A percentile compares a stretch with the other conserved stretches of the same genome.
Evolutionary conservation across 2,888 invertebrate species (phyloP).

Genomic region (Conops quadrifasciatus): DNA sequence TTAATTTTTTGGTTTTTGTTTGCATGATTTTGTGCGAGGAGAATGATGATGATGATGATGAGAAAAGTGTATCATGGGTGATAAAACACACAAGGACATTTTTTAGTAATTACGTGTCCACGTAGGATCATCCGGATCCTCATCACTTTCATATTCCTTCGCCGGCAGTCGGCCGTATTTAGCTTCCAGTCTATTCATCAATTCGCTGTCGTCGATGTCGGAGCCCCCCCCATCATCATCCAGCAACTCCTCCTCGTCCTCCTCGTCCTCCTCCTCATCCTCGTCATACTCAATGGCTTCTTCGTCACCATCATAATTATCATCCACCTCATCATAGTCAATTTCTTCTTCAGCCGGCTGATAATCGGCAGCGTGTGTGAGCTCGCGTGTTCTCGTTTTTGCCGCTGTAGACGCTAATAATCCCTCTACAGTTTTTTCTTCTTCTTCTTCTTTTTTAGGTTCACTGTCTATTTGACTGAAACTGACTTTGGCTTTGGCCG

Average conservation of each 20-base stretch:
- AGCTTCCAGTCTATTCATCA: slow-evolving; percentile 75
- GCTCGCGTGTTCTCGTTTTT: slow-evolving; percentile 37
- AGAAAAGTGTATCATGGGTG: neutral
- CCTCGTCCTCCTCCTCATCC: slow-evolving; percentile 42
- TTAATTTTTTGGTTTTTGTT: neutral
- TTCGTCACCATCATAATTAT: slow-evolving; percentile 53
- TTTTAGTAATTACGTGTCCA: slow-evolving; percentile 66
- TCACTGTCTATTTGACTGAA: neutral
- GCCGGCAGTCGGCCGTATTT: slow-evolving; percentile 77
- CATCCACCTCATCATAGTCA: slow-evolving; percentile 49
- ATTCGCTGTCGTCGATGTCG: slow-evolving; percentile 76
- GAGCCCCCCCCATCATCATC: slow-evolving; percentile 69
- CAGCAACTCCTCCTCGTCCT: slow-evolving; percentile 66
- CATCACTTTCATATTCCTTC: slow-evolving; percentile 67
- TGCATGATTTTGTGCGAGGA: slow-evolving; percentile 13
- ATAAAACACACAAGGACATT: slow-evolving; percentile 3
- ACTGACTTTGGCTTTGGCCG: neutral
- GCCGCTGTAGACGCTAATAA: slow-evolving; percentile 17
- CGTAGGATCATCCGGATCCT: slow-evolving; percentile 62
- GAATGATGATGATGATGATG: neutral
- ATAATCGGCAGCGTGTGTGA: slow-evolving; percentile 45
- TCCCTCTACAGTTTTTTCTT: slow-evolving; percentile 11
- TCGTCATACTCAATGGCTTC: slow-evolving; percentile 51
- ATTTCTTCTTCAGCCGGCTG: slow-evolving; percentile 56
- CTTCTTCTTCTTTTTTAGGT: no score